Percentiles rank a stretch among this genome's conserved stretches.
These are phyloP conservation scores for Gymnobelideus leadbeateri DNA, from an alignment of 2,113 vertebrate species.

Conservation along the genomic window DNA sequence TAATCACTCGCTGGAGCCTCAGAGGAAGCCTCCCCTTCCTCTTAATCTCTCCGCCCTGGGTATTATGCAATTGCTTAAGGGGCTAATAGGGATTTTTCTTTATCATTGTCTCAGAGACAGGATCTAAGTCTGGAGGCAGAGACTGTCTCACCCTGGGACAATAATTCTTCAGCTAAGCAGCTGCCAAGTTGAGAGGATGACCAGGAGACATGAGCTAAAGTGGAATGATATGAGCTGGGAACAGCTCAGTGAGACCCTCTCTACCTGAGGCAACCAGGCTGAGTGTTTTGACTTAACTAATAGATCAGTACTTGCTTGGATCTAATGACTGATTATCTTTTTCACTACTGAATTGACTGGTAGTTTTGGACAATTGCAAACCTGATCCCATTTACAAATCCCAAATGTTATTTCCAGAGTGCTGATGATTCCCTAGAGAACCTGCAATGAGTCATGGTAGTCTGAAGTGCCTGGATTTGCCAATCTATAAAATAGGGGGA, in stretches of 20 bases:
- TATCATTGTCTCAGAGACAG: constrained; percentile 49
- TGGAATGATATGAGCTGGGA: neutral
- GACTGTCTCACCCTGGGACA: constrained; percentile 47
- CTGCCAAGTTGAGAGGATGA: constrained; percentile 20
- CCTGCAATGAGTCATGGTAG: neutral
- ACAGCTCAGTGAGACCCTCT: neutral
- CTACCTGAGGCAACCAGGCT: neutral
- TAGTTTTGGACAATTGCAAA: neutral
- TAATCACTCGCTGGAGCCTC: neutral
- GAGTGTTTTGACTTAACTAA: neutral
- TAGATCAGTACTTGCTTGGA: neutral
- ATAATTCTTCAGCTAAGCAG: constrained; percentile 40
- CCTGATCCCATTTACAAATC: neutral
- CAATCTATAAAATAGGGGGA: neutral
- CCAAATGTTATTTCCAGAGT: neutral
- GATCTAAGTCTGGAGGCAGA: neutral
- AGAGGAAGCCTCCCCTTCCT: neutral
- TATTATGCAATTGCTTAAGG: constrained; percentile 41
- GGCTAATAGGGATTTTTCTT: constrained; percentile 43
- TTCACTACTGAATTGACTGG: neutral
- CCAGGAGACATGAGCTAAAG: neutral
- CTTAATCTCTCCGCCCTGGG: neutral
- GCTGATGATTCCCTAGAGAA: neutral
- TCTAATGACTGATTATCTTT: neutral
- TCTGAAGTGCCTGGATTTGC: neutral